Percentiles rank a stretch among this genome's conserved stretches.
These are phyloP conservation scores for Cenopis cana DNA, from an alignment of 2,888 invertebrate genomes.

Conservation along the genomic window DNA sequence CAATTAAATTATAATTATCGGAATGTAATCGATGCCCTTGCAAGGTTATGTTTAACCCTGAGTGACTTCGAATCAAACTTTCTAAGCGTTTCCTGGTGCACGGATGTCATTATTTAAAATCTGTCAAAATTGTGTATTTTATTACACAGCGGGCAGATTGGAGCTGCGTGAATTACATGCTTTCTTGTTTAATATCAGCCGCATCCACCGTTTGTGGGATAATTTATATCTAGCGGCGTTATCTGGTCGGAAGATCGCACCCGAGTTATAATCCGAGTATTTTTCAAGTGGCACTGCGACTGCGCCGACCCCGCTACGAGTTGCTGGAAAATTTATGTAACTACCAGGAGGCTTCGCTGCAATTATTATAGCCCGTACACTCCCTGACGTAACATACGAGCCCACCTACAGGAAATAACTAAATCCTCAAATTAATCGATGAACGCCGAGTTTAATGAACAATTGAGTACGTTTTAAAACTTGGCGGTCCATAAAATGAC, in stretches of 20 bases:
- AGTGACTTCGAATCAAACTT: slow-evolving; percentile 72
- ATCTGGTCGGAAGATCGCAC: slow-evolving; percentile 79
- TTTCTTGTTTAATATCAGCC: slow-evolving; percentile 84
- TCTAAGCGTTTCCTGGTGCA: slow-evolving; percentile 79
- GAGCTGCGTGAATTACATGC: slow-evolving; percentile 81
- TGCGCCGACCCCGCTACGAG: slow-evolving; percentile 61
- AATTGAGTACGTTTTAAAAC: slow-evolving; percentile 50
- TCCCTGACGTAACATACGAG: slow-evolving; percentile 49
- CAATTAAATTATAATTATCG: slow-evolving; percentile 27
- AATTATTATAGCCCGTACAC: slow-evolving; percentile 71
- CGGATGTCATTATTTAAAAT: slow-evolving; percentile 84
- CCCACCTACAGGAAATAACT: slow-evolving; percentile 40
- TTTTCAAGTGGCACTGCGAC: slow-evolving; percentile 74
- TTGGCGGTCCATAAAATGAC: slow-evolving; percentile 63
- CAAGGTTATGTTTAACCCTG: slow-evolving; percentile 65
- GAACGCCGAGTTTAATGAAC: slow-evolving; percentile 13
- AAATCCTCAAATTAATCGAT: slow-evolving; percentile 42
- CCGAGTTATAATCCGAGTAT: slow-evolving; percentile 82
- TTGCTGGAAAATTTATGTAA: slow-evolving; percentile 76
- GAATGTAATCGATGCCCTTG: slow-evolving; percentile 52
- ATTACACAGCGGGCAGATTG: slow-evolving; percentile 75
- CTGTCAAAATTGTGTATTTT: slow-evolving; percentile 84
- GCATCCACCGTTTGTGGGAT: slow-evolving; percentile 80
- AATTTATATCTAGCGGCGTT: slow-evolving; percentile 81
- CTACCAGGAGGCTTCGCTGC: slow-evolving; percentile 67